Evolutionary conservation across 2,888 invertebrate species (phyloP), one percentile per base, ranked within the genome.

Genomic region (Orthonychiurus folsomi): DNA sequence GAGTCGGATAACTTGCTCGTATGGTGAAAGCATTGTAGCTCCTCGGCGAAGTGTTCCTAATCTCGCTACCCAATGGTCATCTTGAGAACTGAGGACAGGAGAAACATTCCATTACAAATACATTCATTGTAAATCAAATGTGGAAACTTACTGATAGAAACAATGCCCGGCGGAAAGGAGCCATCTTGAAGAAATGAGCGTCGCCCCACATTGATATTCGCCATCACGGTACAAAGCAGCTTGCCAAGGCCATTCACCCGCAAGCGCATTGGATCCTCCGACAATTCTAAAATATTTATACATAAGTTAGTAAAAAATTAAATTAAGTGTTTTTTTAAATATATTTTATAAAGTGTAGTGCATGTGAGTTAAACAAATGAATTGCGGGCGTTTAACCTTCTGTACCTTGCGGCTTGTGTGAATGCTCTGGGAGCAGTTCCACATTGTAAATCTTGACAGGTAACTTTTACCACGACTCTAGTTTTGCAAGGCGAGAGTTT

Each of bases 171-270:
- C 88, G 0, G 88, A 88, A 3, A 89, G 79, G 58, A 89, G 81
- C 88, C 88, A 89, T 73, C 81, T 80, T 63, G 83, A 80, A 18
- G 83, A 81, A 68, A 89, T 81, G 55, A 89, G 81, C 1, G 88
- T 87, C 23, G 85, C 89, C 23, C 88, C 88, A 76, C 89, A 89
- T 78, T 88, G 88, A 80, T 88, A 88, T 78, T 88, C 87, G 0
- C 89, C 89, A 78, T 89, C 88, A 74, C 87, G 85, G 78, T 89
- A 89, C 24, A 89, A 81, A 48, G 88, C 89, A n/a, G 87, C 88
- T 79, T 88, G 88, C 88, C 88, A 89, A 2, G 89, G 89, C 88
- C 88, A 88, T 27, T 63, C 65, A 15, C 88, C 88, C 9, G 85
- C 83, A 59, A 84, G 83, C 50, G 88, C 84, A 75, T 87, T 87